Base-by-base conservation (phyloP, 2,888 invertebrate genomes). In the Hypselothyrea guttata region DNA sequence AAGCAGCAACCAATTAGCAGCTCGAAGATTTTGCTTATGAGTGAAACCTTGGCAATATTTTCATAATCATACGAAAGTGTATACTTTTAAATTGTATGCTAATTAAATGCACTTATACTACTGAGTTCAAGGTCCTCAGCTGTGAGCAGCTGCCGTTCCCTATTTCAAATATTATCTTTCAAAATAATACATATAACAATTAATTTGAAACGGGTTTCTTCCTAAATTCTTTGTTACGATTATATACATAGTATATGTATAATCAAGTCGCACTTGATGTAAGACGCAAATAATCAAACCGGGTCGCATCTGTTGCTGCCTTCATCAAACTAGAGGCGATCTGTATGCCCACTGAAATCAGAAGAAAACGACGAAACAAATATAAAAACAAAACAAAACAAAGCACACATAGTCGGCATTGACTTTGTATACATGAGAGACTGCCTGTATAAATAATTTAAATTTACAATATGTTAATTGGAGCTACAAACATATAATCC, bases 1-100 rank as follows among this genome's bases (percentile, higher is more conserved):
- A 11, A 48, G 42, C 40, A 16, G 42, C 60, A 55, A 70, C 72
- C 68, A 68, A 72, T 78, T 70, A 78, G 60, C 82, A 66, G 58
- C 71, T 65, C 44, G 37, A 16, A 44, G 44, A 16, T 33, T 52
- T 22, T 34, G 40, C 12, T 37, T 37, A 41, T 37, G 28, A 31
- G 11, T 30, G 22, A 31, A 59, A 70, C 69, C 70, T 69, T 69
- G 65, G 7, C 11, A 16, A 11, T 40, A 33, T 37, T 59, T 48
- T 44, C 8, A 57, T 46, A 15, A 4, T 47, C 38, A 37, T 41
- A 4, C 34, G 12, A 40, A 0, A 18, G 33, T 44, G 5, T 12
- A 38, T 11, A 52, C 13, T 49, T 70, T 42, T 44, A 42, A 12
- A 45, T 13, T 1, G n/a, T 15, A 5, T 22, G 70, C 64, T 70